These are phyloP conservation scores for Noctua comes DNA, from an alignment of 2,888 invertebrate species.

Conservation along the genomic window DNA sequence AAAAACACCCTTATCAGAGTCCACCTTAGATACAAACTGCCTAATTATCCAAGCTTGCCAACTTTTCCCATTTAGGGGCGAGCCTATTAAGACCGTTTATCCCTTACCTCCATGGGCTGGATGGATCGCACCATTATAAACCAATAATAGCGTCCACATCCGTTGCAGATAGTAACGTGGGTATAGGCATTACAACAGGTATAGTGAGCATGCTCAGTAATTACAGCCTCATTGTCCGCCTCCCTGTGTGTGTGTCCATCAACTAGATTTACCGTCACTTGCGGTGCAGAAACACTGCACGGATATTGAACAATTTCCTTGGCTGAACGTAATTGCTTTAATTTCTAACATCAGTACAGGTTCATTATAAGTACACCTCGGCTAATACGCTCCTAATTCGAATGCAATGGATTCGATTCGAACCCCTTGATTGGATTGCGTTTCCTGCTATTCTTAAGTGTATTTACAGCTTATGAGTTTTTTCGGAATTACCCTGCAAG, in stretches of 20 bases:
- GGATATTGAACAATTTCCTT: slow-evolving; percentile 83
- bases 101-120: slow-evolving; percentile 58
- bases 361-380: slow-evolving; percentile 38
- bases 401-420: slow-evolving; percentile 46
- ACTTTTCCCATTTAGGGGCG: slow-evolving; percentile 56
- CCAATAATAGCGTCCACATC: slow-evolving; percentile 66
- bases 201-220: slow-evolving; percentile 50
- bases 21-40: slow-evolving; percentile 38
- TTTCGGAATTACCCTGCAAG: slow-evolving; percentile 13
- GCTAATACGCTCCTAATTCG: slow-evolving; percentile 40
- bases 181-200: slow-evolving; percentile 26
- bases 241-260: slow-evolving; percentile 58
- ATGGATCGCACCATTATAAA: slow-evolving; percentile 68
- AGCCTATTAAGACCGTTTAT: slow-evolving; percentile 65
- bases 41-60: slow-evolving; percentile 43
- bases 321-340: slow-evolving; percentile 74
- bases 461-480: slow-evolving; percentile 34
- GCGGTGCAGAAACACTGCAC: slow-evolving; percentile 63
- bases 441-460: slow-evolving; percentile 42
- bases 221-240: slow-evolving; percentile 64
- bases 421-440: slow-evolving; percentile 54
- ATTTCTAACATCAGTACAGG: slow-evolving; percentile 65
- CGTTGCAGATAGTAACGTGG: slow-evolving; percentile 60
- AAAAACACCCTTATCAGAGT: slow-evolving; percentile 37
- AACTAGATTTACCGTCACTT: slow-evolving; percentile 67